Evolutionary conservation across 2,797 vertebrate genomes (phyloP), one percentile per base, ranked within the genome.

Genomic region (Sebastes goodei): DNA sequence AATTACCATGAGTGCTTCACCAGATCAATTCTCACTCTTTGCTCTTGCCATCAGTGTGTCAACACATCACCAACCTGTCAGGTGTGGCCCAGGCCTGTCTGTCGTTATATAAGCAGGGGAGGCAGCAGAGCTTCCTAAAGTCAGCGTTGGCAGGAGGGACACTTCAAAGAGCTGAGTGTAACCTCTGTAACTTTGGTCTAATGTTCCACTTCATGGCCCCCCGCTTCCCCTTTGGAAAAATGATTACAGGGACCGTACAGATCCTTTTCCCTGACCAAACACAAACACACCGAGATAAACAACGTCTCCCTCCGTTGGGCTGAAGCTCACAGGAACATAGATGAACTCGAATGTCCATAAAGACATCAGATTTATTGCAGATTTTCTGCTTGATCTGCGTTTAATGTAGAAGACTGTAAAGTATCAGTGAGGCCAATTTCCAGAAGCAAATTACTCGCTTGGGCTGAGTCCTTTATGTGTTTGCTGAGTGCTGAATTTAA

Each of bases 401-500:
- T 90, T 93, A 91, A 90, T 88, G 79, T 82, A 10, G 57, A 63
- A 69, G 63, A 85, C 87, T 88, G 86, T 88, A 76, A 85, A 84
- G 82, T 90, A 85, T 92, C 89, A 83, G 64, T 3, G 81, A 82
- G 88, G 81, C 81, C 86, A 87, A 88, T 90, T 89, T 92, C 71
- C 78, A 87, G 71, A 75, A 80, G 83, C 85, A 92, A 93, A 93
- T 94, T 87, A 92, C 74, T 72, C 72, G 57, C 90, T 84, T 86
- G 80, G 83, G 88, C 71, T 86, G 86, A 89, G 80, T 84, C 84
- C 83, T 89, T 88, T 89, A 88, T 88, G 86, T 89, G 90, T 93
- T 93, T 93, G 91, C 90, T 89, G 85, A 91, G 91, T 86, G 89
- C 78, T 90, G 89, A 83, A 83, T 92, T 90, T 88, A 92, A 92